Base-by-base conservation (phyloP, 2,113 vertebrate species). In the Osmerus mordax region DNA sequence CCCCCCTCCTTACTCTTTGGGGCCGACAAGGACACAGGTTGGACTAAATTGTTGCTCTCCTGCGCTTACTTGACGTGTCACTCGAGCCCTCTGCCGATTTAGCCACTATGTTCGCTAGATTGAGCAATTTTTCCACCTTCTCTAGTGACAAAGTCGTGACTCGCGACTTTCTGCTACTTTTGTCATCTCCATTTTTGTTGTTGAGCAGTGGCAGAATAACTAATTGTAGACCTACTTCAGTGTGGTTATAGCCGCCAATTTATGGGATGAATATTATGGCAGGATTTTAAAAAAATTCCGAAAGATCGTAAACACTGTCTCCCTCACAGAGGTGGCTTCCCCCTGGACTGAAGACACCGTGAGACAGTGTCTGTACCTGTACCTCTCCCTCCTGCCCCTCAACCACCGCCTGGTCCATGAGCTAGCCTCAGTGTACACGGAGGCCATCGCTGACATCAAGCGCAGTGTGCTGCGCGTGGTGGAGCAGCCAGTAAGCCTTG, bases 381-480 rank as follows among this genome's bases (percentile, higher is more conserved):
- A 98, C 85, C 79, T 98, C 81, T 95, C 96, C 0, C 91, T 98
- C 58, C 91, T 98, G 67, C 96, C 96, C 1, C 93, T 95, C 65
- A 98, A 97, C 89, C 96, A 98, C 88, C 94, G 93, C 25, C 91
- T 98, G 69, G 97, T 98, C 78, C 96, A 98, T 0, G 96, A 98
- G 81, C 83, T 98, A 73, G 96, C 96, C 0, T 92, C 96, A 0
- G 96, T 98, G 74, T 98, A 98, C 91, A 98, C 96, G 0, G 96
- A 98, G 85, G 96, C 96, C 87, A 98, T 97, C 0, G 96, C 96
- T 0, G 96, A 98, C 91, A 98, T 98, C 90, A 98, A 98, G 65
- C 92, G 96, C 67, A 97, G 95, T 0, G 94, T 98, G 60, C 92
- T 98, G 2, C 82, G 96, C 3, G 96, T 97, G 58, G 96, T 98